Evolutionary conservation across 2,113 vertebrate genomes (phyloP).

Genomic region (Lasiurus cinereus): DNA sequence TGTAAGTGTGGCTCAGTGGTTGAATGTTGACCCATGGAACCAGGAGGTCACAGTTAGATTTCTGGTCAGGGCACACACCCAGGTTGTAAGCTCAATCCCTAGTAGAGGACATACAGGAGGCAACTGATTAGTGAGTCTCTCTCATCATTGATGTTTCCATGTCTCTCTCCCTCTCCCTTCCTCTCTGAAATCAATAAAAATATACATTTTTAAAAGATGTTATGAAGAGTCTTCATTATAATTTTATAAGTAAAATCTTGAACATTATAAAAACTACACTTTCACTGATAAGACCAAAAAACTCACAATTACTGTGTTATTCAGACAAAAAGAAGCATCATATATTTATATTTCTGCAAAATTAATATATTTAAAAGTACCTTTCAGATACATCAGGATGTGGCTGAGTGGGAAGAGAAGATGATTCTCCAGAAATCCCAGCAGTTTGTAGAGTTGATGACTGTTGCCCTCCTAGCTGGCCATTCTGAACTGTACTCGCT

Average conservation of each 20-base stretch:
- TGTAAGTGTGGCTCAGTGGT: no score
- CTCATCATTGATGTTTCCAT: no score
- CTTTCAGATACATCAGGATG: slow-evolving; percentile 96
- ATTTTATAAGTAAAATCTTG: slow-evolving; percentile 50
- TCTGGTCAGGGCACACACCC: no score
- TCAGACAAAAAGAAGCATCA: neutral
- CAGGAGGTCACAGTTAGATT: no score
- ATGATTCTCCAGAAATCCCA: slow-evolving; percentile 89
- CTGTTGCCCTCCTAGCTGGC: slow-evolving; percentile 92
- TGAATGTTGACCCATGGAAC: no score
- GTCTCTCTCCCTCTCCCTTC: no score
- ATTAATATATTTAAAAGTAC: slow-evolving; percentile 84
- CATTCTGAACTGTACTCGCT: slow-evolving; percentile 88
- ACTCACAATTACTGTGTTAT: neutral
- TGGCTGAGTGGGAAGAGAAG: slow-evolving; percentile 89
- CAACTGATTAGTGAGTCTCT: no score
- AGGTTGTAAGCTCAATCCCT: no score
- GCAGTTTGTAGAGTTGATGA: slow-evolving; percentile 87
- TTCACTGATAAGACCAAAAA: slow-evolving; percentile 44
- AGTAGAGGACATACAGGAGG: no score
- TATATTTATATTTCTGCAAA: slow-evolving; percentile 33
- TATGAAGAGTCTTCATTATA: slow-evolving; percentile 15
- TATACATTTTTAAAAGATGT: neutral
- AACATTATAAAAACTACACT: slow-evolving; percentile 55
- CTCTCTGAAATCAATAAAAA: no score